Conservation (phyloP, 2,113 vertebrate genomes). For the Romanogobio albipinnatus region DNA sequence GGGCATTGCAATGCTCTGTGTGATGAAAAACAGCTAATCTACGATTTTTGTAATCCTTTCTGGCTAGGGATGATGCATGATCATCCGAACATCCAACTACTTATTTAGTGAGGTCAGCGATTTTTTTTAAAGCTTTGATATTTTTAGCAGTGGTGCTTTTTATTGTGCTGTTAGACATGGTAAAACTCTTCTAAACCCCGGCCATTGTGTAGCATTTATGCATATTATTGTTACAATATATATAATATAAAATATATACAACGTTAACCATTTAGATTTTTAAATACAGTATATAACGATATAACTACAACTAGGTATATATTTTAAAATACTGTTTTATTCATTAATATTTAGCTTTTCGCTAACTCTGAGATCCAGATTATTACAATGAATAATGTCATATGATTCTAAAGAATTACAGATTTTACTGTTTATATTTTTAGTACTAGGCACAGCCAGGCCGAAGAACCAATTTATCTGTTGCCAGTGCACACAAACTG, state of each 20-base stretch:
- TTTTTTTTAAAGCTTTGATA: neutral
- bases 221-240: no score
- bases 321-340: neutral
- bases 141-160: slow-evolving; percentile 4
- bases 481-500: slow-evolving; percentile 52
- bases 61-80: neutral
- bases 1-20: slow-evolving; percentile 2
- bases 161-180: neutral
- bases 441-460: neutral
- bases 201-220: neutral
- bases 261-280: no score
- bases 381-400: neutral
- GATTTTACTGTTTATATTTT: neutral
- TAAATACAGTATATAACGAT: neutral
- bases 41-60: slow-evolving; percentile 20
- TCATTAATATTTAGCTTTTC: neutral
- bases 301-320: neutral
- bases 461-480: slow-evolving; percentile 23
- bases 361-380: neutral
- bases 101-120: slow-evolving; percentile 10
- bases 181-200: neutral
- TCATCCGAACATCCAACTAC: neutral
- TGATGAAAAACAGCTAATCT: slow-evolving; percentile 26
- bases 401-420: neutral
- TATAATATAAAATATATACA: no score